Conservation (phyloP, 2,113 vertebrate genomes). For the Cebus imitator region DNA sequence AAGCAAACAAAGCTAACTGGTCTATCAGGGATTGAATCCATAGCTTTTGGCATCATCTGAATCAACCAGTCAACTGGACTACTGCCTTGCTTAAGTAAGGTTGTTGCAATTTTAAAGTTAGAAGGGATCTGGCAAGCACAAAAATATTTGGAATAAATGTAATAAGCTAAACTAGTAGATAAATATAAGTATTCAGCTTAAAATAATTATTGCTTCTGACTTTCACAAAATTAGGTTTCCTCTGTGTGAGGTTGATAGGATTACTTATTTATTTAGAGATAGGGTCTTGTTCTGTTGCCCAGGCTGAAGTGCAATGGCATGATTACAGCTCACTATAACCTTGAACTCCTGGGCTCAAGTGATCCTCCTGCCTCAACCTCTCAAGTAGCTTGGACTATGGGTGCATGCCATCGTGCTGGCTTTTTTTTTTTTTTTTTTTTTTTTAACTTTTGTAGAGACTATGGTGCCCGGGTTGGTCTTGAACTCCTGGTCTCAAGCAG, state of each 20-base stretch:
- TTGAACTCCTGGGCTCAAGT: too few relatives aligned
- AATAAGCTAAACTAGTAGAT: background rate
- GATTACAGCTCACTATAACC: too few relatives aligned
- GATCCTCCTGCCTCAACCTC: too few relatives aligned
- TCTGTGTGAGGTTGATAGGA: slow-evolving; percentile 17
- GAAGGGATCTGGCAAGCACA: slow-evolving; percentile 25
- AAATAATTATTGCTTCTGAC: slow-evolving; percentile 24
- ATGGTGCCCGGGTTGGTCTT: too few relatives aligned
- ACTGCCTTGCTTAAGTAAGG: slow-evolving; percentile 5
- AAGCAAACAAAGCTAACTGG: background rate
- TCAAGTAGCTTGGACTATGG: too few relatives aligned
- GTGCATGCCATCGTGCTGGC: too few relatives aligned
- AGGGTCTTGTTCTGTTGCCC: too few relatives aligned
- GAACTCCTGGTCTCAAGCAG: too few relatives aligned
- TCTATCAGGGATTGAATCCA: background rate
- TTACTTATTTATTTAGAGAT: background rate
- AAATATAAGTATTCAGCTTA: background rate
- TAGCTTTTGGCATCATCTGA: background rate
- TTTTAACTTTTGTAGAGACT: too few relatives aligned
- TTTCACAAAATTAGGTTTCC: slow-evolving; percentile 29
- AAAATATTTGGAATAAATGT: slow-evolving; percentile 24
- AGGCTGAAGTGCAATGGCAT: too few relatives aligned
- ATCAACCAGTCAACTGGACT: background rate
- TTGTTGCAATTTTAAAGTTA: background rate
- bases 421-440: too few relatives aligned